These are phyloP conservation scores for Neodiprion lecontei DNA, from an alignment of 1,140 invertebrate genomes.

Conservation along the genomic window DNA sequence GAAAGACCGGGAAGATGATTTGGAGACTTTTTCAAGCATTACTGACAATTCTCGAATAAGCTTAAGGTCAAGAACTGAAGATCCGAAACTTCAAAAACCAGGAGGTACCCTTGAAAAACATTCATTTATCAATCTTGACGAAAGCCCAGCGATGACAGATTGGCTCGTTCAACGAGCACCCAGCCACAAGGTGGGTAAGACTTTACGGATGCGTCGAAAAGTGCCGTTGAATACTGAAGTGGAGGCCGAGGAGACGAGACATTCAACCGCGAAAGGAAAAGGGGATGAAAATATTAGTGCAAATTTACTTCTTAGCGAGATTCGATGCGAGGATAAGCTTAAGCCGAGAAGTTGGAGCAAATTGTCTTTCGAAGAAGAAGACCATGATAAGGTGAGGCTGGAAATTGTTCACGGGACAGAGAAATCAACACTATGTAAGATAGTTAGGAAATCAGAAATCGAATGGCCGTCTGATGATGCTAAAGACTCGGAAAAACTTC, in stretches of 20 bases:
- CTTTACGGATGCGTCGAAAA: background rate
- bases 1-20: background rate
- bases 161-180: background rate
- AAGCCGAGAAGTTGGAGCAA: too few species aligned
- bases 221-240: background rate
- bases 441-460: background rate
- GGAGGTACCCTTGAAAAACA: background rate
- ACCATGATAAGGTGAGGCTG: background rate
- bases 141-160: background rate
- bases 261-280: background rate
- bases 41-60: background rate
- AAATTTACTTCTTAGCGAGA: background rate
- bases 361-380: too few species aligned
- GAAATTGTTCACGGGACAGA: background rate
- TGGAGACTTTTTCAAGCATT: background rate
- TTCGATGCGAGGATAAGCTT: background rate
- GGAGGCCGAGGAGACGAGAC: background rate
- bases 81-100: background rate
- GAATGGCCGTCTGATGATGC: too few species aligned
- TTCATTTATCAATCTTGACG: background rate
- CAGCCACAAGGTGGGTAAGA: background rate
- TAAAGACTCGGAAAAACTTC: too few species aligned
- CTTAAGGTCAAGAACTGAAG: background rate
- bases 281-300: background rate
- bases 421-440: background rate